A percentile compares a stretch with the other conserved stretches of the same genome.
Evolutionary conservation across 1,140 invertebrate species (phyloP).

Genomic region (Nixonia krombeini): DNA sequence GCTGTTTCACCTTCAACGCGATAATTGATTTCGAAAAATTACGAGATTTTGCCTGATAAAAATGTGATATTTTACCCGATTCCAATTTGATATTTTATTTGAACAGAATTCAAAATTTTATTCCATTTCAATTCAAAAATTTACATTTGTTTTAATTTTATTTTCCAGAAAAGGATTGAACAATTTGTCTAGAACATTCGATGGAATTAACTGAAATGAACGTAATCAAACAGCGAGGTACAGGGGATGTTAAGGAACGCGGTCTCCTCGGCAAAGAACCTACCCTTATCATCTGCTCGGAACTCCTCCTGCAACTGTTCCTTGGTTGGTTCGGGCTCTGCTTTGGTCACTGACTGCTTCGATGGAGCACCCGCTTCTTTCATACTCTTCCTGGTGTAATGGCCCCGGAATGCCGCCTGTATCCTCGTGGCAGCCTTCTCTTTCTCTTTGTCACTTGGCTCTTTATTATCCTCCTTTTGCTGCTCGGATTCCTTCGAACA

Average conservation of each 20-base stretch:
- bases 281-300: slow-evolving; percentile 83
- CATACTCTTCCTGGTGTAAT: slow-evolving; percentile 75
- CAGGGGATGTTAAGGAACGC: too few relatives aligned
- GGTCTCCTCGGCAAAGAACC: slow-evolving; percentile 32
- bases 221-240: too few relatives aligned
- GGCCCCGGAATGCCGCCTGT: slow-evolving; percentile 78
- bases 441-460: slow-evolving; percentile 54
- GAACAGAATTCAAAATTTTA: too few relatives aligned
- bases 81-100: too few relatives aligned
- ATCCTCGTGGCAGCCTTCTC: slow-evolving; percentile 78
- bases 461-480: slow-evolving; percentile 35
- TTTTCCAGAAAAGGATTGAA: too few relatives aligned
- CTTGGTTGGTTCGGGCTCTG: slow-evolving; percentile 75
- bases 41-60: too few relatives aligned
- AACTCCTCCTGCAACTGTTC: slow-evolving; percentile 84
- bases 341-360: slow-evolving; percentile 59
- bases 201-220: too few relatives aligned
- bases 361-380: slow-evolving; percentile 67
- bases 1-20: too few relatives aligned
- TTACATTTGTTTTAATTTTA: not conserved
- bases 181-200: too few relatives aligned
- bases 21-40: too few relatives aligned
- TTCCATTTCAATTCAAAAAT: not conserved
- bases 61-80: too few relatives aligned
- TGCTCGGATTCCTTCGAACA: slow-evolving; percentile 16